Percentiles rank a stretch among this genome's conserved stretches.
These are phyloP conservation scores for Drosophila mercatorum DNA, from an alignment of 2,888 invertebrate genomes.

Conservation along the genomic window DNA sequence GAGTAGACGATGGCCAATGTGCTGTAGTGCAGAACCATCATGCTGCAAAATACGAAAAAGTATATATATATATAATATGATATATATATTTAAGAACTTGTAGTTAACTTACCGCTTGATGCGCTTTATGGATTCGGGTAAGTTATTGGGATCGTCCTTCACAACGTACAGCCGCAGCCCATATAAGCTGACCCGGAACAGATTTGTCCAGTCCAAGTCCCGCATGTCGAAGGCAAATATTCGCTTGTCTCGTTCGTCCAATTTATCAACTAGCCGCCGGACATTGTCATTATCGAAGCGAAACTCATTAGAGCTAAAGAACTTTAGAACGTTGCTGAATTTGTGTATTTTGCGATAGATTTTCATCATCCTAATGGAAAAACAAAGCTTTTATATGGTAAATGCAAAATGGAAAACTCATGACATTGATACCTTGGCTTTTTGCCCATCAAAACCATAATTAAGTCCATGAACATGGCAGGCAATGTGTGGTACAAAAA, in stretches of 20 bases:
- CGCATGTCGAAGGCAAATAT: conserved; percentile 91
- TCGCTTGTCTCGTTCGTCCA: conserved; percentile 85
- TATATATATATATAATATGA: too few species aligned
- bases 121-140: conserved; percentile 88
- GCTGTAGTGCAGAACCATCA: conserved; percentile 78
- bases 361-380: conserved; percentile 88
- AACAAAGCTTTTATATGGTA: background rate
- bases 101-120: conserved; percentile 86
- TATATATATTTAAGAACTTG: background rate
- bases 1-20: conserved; percentile 74
- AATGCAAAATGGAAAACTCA: conserved; percentile 1
- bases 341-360: conserved; percentile 93
- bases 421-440: conserved; percentile 82
- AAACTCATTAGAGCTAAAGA: conserved; percentile 92
- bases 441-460: conserved; percentile 81
- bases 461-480: conserved; percentile 87
- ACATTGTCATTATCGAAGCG: conserved; percentile 89
- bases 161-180: conserved; percentile 92
- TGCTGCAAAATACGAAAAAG: conserved; percentile 40
- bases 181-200: conserved; percentile 87
- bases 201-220: conserved; percentile 88
- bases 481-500: conserved; percentile 88
- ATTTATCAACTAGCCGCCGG: conserved; percentile 83
- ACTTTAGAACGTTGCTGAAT: conserved; percentile 90
- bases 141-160: conserved; percentile 90